phyloP scores from a whole-genome alignment of 2,113 vertebrate species.

The Datnioides undecimradiatus region DNA sequence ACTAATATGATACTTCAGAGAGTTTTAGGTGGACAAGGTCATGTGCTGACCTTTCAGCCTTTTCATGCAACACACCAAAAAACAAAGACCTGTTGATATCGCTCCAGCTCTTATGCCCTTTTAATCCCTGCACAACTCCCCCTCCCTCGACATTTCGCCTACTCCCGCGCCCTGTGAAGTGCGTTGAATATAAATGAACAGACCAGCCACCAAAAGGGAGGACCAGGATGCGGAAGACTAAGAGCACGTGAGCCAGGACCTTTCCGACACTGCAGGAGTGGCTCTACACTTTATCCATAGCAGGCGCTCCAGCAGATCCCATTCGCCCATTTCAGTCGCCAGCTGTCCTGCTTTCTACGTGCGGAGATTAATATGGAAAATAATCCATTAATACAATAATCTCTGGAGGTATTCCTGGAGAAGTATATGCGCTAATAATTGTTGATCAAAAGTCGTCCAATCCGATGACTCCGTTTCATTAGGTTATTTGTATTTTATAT shows the following conservation, averaged over 20 bases:
- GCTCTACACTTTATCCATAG: constrained; percentile 95
- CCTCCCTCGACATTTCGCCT: too few species aligned
- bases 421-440: neutral
- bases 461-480: neutral
- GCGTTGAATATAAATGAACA: neutral
- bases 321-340: constrained; percentile 91
- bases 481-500: neutral
- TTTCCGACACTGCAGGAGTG: constrained; percentile 98
- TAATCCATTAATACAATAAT: neutral
- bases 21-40: neutral
- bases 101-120: neutral
- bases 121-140: too few species aligned
- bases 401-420: neutral
- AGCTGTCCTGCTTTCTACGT: constrained; percentile 22
- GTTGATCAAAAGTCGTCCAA: neutral
- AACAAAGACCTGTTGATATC: neutral
- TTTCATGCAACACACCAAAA: neutral
- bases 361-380: neutral
- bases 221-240: constrained; percentile 96
- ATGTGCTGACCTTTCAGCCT: neutral
- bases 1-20: neutral
- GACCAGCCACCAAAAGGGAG: constrained; percentile 90
- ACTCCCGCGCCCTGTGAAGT: too few species aligned
- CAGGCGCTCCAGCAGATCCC: constrained; percentile 94
- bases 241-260: constrained; percentile 96